These are phyloP conservation scores for Phlogophora meticulosa DNA, from an alignment of 2,888 invertebrate genomes.

Conservation along the genomic window DNA sequence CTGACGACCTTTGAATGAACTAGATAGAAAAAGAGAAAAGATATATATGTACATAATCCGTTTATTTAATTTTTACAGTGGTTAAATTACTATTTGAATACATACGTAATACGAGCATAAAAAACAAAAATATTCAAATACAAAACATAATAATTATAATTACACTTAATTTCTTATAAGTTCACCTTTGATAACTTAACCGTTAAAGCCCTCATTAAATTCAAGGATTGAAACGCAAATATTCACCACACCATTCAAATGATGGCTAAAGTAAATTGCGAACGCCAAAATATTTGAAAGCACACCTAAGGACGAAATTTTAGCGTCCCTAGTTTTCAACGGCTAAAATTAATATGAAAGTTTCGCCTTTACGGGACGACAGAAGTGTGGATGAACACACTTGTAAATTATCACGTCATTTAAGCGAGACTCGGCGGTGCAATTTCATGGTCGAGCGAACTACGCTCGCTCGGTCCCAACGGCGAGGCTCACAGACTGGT, in stretches of 20 bases:
- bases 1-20: too few relatives aligned
- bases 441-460: conserved; percentile 79
- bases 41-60: too few relatives aligned
- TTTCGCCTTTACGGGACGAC: conserved; percentile 66
- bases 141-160: too few relatives aligned
- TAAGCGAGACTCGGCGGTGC: conserved; percentile 75
- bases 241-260: conserved; percentile 10
- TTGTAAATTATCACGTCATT: conserved; percentile 83
- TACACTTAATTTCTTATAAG: too few relatives aligned
- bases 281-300: conserved; percentile 40
- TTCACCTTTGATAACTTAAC: too few relatives aligned
- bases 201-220: neutral
- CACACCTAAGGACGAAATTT: conserved; percentile 40
- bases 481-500: conserved; percentile 57
- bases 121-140: too few relatives aligned
- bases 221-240: neutral
- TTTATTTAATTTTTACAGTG: too few relatives aligned
- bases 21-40: too few relatives aligned
- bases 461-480: conserved; percentile 61
- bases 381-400: conserved; percentile 74
- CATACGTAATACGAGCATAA: too few relatives aligned
- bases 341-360: conserved; percentile 70
- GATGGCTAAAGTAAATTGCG: conserved; percentile 30
- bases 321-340: conserved; percentile 60
- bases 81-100: too few relatives aligned